These are phyloP conservation scores for Brienomyrus brachyistius DNA, from an alignment of 2,113 vertebrate genomes.

Conservation along the genomic window DNA sequence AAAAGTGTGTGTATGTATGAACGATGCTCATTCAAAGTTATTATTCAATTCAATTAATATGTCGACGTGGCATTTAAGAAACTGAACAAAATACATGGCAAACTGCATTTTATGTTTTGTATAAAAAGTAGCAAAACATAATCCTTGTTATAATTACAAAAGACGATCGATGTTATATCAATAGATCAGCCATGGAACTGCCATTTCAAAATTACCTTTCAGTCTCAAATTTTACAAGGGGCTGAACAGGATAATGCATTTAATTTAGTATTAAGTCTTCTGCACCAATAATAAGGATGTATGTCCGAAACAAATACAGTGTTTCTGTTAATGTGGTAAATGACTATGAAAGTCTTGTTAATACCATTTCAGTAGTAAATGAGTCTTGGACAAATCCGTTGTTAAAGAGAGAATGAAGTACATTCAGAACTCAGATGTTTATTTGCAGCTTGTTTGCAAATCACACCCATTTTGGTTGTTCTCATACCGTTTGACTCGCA, in stretches of 20 bases:
- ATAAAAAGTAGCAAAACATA: conserved; percentile 58
- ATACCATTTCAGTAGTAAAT: not conserved
- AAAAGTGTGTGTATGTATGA: not conserved
- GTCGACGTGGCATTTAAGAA: not conserved
- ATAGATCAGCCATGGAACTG: not conserved
- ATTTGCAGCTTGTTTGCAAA: not conserved
- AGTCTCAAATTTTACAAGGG: not conserved
- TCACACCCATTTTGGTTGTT: not conserved
- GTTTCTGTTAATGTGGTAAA: not conserved
- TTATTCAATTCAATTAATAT: not conserved
- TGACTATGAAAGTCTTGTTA: not conserved
- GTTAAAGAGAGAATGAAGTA: not conserved
- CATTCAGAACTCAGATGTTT: not conserved
- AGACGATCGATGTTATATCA: not conserved
- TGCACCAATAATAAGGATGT: not conserved
- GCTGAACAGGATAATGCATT: not conserved
- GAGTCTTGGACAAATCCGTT: not conserved
- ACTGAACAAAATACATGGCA: conserved; percentile 3
- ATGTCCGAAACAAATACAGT: not conserved
- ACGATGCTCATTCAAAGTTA: not conserved
- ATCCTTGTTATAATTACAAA: conserved; percentile 37
- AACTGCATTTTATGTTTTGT: conserved; percentile 47
- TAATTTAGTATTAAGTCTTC: not conserved
- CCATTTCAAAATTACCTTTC: not conserved
- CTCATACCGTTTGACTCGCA: not conserved